A percentile compares a stretch with the other conserved stretches of the same genome.
These are phyloP conservation scores for Ferrisia virgata DNA, from an alignment of 2,888 invertebrate species.

Conservation along the genomic window DNA sequence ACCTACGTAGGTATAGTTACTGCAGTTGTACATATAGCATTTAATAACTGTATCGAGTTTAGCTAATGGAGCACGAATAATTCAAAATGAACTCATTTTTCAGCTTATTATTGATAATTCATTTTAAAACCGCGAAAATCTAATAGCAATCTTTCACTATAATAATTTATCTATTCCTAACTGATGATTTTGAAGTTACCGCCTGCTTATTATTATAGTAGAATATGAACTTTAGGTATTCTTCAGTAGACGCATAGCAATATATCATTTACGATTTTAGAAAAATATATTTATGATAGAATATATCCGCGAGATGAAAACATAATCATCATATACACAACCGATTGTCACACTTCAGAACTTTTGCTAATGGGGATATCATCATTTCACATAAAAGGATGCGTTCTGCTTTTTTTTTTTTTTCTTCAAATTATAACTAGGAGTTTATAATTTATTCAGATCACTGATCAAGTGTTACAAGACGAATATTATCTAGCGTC, in stretches of 20 bases:
- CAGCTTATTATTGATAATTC: background rate
- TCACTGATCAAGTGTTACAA: constrained; percentile 22
- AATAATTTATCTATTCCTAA: background rate
- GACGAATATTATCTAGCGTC: background rate
- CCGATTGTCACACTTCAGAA: background rate
- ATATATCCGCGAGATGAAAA: background rate
- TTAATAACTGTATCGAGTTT: background rate
- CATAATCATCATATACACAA: background rate
- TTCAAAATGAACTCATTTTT: background rate
- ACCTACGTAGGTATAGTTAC: too few species aligned
- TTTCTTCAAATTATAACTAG: background rate
- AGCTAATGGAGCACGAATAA: background rate
- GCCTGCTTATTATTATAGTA: background rate
- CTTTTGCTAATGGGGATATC: background rate
- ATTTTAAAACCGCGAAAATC: background rate
- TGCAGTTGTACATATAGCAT: background rate
- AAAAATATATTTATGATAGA: background rate
- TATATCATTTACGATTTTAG: background rate
- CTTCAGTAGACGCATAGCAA: background rate
- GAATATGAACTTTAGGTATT: background rate
- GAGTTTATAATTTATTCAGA: constrained; percentile 2
- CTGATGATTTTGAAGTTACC: background rate
- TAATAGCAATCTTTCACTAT: background rate
- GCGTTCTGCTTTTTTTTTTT: background rate
- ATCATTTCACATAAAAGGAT: background rate